Conservation (phyloP, 1,140 invertebrate species). For the Drosophila nebulosa region DNA sequence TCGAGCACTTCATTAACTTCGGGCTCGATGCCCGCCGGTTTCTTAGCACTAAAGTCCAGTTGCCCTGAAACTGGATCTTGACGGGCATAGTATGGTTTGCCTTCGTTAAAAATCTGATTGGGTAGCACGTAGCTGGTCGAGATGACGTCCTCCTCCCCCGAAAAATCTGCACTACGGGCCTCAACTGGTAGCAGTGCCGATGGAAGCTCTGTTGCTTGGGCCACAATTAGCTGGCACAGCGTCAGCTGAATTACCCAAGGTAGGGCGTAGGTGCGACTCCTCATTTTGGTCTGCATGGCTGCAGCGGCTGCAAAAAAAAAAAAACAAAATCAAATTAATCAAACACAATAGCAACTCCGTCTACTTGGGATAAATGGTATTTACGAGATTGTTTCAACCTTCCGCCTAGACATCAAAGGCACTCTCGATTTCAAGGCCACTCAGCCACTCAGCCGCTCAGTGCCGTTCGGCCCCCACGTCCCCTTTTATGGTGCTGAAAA, state of each 20-base stretch:
- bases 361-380: not conserved
- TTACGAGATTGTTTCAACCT: slow-evolving; percentile 12
- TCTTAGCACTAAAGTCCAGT: slow-evolving; percentile 84
- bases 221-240: slow-evolving; percentile 1
- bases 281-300: slow-evolving; percentile 20
- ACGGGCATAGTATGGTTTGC: slow-evolving; percentile 86
- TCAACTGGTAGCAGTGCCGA: slow-evolving; percentile 65
- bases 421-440: slow-evolving; percentile 47
- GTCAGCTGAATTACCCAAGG: slow-evolving; percentile 42
- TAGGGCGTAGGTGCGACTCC: slow-evolving; percentile 10
- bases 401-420: slow-evolving; percentile 27
- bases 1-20: slow-evolving; percentile 71
- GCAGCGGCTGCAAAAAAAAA: slow-evolving; percentile 20
- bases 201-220: slow-evolving; percentile 26
- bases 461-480: slow-evolving; percentile 3
- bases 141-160: slow-evolving; percentile 67
- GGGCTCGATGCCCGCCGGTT: slow-evolving; percentile 81
- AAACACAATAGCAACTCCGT: not conserved
- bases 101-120: slow-evolving; percentile 84
- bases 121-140: slow-evolving; percentile 73
- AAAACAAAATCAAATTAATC: not conserved
- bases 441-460: not conserved
- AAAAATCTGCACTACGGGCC: slow-evolving; percentile 54
- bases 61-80: slow-evolving; percentile 86
- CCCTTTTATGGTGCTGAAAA: slow-evolving; percentile 48